Conservation (phyloP, 2,113 vertebrate genomes). For the Cairina moschata region DNA sequence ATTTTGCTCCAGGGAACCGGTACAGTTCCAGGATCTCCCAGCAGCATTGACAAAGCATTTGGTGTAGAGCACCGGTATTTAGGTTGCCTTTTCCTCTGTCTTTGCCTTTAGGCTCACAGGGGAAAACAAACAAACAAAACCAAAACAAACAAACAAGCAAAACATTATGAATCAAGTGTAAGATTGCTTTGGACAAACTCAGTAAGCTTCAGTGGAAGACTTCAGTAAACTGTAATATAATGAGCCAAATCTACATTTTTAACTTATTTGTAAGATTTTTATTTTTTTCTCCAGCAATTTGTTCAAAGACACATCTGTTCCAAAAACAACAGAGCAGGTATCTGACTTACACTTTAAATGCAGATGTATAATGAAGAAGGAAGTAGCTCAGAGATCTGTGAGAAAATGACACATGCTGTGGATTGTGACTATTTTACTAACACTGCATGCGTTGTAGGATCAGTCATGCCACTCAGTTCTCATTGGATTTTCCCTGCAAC, state of each 20-base stretch:
- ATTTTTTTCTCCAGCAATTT: not conserved
- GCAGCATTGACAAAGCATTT: not conserved
- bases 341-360: not conserved
- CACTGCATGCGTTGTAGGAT: not conserved
- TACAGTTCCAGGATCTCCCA: not conserved
- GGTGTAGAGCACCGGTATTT: not conserved
- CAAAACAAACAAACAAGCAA: not conserved
- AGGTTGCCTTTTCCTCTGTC: not conserved
- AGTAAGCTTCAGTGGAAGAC: not conserved
- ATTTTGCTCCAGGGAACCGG: not conserved
- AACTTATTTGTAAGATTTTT: not conserved
- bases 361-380: not conserved
- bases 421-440: not conserved
- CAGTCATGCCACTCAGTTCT: not conserved
- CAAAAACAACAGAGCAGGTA: not conserved
- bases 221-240: conserved; percentile 20
- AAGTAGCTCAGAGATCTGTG: not conserved
- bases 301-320: not conserved
- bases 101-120: not conserved
- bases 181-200: not conserved
- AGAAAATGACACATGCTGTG: not conserved
- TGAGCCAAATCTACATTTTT: conserved; percentile 8
- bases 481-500: not conserved
- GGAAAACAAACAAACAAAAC: not conserved
- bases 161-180: not conserved